Percentiles rank a stretch among this genome's conserved stretches.
Conservation (phyloP, 1,140 invertebrate species). For the Ceratina calcarata region DNA sequence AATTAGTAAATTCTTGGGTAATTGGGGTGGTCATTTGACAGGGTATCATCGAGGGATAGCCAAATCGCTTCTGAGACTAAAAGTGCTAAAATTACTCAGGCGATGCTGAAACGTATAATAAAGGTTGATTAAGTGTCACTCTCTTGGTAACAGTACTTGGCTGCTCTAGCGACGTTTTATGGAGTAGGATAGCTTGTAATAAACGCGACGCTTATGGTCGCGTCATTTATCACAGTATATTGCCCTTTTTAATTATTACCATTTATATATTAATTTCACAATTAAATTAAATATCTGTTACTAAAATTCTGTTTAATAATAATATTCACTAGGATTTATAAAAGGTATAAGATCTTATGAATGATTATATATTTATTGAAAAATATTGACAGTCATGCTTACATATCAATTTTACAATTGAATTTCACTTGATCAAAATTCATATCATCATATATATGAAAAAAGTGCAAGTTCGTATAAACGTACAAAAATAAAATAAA, state of each 20-base stretch:
- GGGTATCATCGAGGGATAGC: too few species aligned
- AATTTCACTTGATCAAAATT: too few species aligned
- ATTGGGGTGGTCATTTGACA: too few species aligned
- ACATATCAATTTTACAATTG: too few species aligned
- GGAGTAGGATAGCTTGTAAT: not conserved
- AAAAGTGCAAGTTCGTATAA: not conserved
- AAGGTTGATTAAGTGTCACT: not conserved
- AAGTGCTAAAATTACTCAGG: not conserved
- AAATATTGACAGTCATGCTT: not conserved
- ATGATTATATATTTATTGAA: slow-evolving; percentile 19
- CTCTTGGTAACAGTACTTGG: slow-evolving; percentile 3
- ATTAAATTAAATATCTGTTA: too few species aligned
- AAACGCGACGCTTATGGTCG: not conserved
- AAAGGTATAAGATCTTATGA: not conserved
- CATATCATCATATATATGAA: not conserved
- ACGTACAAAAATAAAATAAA: slow-evolving; percentile 36
- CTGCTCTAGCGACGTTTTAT: slow-evolving; percentile 1
- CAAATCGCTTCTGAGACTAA: slow-evolving; percentile 17
- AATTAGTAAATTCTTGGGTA: too few species aligned
- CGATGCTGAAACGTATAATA: not conserved
- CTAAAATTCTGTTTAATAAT: too few species aligned
- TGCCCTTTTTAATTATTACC: too few species aligned
- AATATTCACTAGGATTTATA: too few species aligned
- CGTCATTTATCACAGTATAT: too few species aligned
- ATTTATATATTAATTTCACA: too few species aligned